phyloP scores from a whole-genome alignment of 2,888 invertebrate species.

The Artemia sp. region DNA sequence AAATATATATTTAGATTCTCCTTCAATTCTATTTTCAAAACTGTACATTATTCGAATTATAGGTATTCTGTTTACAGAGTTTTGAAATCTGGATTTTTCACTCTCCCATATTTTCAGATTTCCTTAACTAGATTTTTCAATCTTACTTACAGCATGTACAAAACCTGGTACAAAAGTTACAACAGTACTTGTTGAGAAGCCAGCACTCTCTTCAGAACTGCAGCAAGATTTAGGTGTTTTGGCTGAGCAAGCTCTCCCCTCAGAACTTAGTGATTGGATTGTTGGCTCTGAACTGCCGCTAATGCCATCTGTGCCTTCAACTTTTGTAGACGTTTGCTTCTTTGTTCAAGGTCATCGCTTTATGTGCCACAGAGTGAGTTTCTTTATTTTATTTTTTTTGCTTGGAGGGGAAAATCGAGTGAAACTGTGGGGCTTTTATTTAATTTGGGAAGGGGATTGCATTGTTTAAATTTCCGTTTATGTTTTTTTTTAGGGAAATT shows the following conservation, averaged over 20 bases:
- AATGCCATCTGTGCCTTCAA: slow-evolving; percentile 29
- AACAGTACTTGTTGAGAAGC: slow-evolving; percentile 32
- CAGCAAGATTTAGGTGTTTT: slow-evolving; percentile 32
- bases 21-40: too few species aligned
- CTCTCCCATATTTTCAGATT: too few species aligned
- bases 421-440: too few species aligned
- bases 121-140: too few species aligned
- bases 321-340: slow-evolving; percentile 34
- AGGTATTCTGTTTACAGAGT: too few species aligned
- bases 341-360: slow-evolving; percentile 33
- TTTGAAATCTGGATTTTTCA: too few species aligned
- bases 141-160: slow-evolving; percentile 27
- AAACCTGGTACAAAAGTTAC: slow-evolving; percentile 33
- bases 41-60: too few species aligned
- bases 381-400: background rate
- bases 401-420: too few species aligned
- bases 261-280: slow-evolving; percentile 30
- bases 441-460: too few species aligned
- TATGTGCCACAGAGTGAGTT: slow-evolving; percentile 33
- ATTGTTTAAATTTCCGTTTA: too few species aligned
- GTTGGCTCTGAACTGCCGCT: slow-evolving; percentile 32
- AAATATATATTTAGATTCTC: too few species aligned
- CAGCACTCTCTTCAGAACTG: slow-evolving; percentile 28
- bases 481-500: too few species aligned
- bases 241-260: slow-evolving; percentile 33